Conservation (phyloP, 2,113 vertebrate genomes). For the Zingel zingel region DNA sequence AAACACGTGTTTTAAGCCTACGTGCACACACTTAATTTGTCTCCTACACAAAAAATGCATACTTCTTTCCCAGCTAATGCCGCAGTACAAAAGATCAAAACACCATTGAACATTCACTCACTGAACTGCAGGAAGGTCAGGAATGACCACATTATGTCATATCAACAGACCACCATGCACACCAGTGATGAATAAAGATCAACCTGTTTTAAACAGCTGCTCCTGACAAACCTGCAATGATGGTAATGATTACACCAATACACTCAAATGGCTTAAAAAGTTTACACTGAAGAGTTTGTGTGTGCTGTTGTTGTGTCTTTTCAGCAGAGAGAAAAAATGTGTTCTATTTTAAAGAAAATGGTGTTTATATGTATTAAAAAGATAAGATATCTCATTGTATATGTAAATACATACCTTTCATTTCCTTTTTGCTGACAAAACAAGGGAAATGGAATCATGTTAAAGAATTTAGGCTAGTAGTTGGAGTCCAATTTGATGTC, state of each 20-base stretch:
- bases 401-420: constrained; percentile 9
- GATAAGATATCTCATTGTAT: not conserved
- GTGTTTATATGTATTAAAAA: constrained; percentile 36
- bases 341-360: constrained; percentile 2
- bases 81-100: not conserved
- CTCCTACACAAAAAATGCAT: constrained; percentile 1
- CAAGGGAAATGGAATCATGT: not conserved
- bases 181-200: constrained; percentile 4
- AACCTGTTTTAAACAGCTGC: not conserved
- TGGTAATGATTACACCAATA: not conserved
- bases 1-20: not conserved
- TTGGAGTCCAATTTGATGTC: not conserved
- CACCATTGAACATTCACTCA: not conserved
- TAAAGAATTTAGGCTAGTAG: not conserved
- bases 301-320: not conserved
- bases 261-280: constrained; percentile 11
- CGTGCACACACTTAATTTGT: not conserved
- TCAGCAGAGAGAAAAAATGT: not conserved
- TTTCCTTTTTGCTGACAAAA: not conserved
- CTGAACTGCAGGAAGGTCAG: not conserved
- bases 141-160: not conserved
- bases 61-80: not conserved
- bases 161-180: not conserved
- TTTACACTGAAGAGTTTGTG: not conserved
- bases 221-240: constrained; percentile 23